phyloP scores from a whole-genome alignment of 2,888 invertebrate species.

The Heliconius aoede region DNA sequence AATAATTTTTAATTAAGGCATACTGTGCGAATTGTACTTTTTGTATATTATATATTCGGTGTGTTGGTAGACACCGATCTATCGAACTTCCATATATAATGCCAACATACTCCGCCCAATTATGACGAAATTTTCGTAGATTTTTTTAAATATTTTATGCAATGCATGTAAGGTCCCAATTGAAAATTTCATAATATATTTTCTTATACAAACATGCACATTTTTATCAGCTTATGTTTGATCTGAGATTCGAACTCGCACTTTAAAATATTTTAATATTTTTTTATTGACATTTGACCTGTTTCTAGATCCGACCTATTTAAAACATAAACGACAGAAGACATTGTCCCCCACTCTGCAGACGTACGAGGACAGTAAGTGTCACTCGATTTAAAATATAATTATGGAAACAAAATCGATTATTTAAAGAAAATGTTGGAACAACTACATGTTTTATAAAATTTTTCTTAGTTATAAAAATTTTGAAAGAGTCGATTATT shows the following conservation, averaged over 20 bases:
- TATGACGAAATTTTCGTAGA: conserved; percentile 27
- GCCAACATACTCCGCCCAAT: conserved; percentile 16
- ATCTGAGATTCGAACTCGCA: background rate
- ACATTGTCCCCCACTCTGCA: conserved; percentile 55
- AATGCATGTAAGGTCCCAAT: no score
- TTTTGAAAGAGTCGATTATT: background rate
- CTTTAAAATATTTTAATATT: background rate
- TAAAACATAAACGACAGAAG: conserved; percentile 62
- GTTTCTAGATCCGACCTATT: conserved; percentile 49
- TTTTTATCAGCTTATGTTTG: background rate
- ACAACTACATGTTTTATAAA: no score
- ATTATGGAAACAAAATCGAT: background rate
- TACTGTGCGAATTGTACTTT: no score
- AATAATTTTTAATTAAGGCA: no score
- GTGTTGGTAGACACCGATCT: no score
- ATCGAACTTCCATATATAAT: background rate
- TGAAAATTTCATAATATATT: no score
- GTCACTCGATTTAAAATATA: conserved; percentile 2
- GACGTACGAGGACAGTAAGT: conserved; percentile 74
- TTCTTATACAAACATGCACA: background rate
- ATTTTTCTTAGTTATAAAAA: background rate
- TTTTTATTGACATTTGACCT: conserved; percentile 40
- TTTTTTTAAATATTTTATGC: no score
- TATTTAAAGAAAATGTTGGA: background rate
- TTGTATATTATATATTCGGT: no score